Conservation (phyloP, 2,113 vertebrate species). For the Patagioenas fasciata region DNA sequence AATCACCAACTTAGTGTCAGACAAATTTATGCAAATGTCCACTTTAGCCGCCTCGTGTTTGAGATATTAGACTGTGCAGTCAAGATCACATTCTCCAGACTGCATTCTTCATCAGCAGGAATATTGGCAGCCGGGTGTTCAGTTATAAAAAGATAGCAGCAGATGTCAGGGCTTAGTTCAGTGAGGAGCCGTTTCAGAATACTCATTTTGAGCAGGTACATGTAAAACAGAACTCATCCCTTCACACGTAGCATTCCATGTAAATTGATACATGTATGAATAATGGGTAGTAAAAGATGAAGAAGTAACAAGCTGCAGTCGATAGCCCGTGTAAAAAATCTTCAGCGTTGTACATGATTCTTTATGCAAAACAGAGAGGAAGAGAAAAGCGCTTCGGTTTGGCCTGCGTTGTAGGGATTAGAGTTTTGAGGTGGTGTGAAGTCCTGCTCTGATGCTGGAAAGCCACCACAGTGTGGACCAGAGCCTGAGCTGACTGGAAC, state of each 20-base stretch:
- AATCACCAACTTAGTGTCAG: not conserved
- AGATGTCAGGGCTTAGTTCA: constrained; percentile 59
- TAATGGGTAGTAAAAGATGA: not conserved
- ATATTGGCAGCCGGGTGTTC: constrained; percentile 53
- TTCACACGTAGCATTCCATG: not conserved
- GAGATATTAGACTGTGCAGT: constrained; percentile 13
- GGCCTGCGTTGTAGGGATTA: not conserved
- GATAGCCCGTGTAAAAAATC: not conserved
- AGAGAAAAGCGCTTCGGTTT: not conserved
- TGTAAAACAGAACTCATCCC: not conserved
- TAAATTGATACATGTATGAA: not conserved
- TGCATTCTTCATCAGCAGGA: constrained; percentile 54
- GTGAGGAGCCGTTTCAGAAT: constrained; percentile 17
- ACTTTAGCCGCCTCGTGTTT: constrained; percentile 32
- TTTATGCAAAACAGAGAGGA: not conserved
- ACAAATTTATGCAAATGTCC: not conserved
- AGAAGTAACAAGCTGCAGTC: not conserved
- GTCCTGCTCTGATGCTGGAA: not conserved
- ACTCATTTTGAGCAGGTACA: constrained; percentile 53
- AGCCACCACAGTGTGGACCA: not conserved
- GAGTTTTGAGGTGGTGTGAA: not conserved
- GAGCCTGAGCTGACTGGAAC: not conserved
- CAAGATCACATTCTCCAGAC: constrained; percentile 56
- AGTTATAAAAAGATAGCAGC: constrained; percentile 68
- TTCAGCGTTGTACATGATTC: rapidly evolving